Evolutionary conservation across 2,888 invertebrate species (phyloP).

Genomic region (Temnothorax unifasciatus): DNA sequence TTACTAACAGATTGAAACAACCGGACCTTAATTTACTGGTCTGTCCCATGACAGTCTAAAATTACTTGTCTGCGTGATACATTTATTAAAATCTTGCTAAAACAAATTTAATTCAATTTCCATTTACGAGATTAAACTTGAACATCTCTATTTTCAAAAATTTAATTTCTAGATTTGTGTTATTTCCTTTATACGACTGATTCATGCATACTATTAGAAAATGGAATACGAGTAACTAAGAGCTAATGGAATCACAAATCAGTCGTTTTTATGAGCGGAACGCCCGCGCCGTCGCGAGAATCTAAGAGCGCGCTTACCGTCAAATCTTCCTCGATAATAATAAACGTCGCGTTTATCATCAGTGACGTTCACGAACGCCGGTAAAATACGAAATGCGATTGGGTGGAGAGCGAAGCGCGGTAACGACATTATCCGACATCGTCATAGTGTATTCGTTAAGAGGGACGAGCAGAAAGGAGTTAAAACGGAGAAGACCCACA

Average conservation of each 20-base stretch:
- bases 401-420: neutral
- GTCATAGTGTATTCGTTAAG: slow-evolving; percentile 31
- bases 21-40: neutral
- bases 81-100: neutral
- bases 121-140: neutral
- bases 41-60: neutral
- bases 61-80: neutral
- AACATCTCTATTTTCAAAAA: neutral
- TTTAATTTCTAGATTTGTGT: neutral
- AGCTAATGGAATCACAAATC: slow-evolving; percentile 29
- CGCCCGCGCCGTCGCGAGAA: neutral
- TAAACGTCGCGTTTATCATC: slow-evolving; percentile 22
- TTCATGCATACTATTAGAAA: neutral
- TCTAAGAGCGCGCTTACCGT: neutral
- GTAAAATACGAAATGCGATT: slow-evolving; percentile 47
- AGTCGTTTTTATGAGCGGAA: slow-evolving; percentile 17
- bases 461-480: slow-evolving; percentile 25
- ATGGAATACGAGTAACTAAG: slow-evolving; percentile 8
- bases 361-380: slow-evolving; percentile 14
- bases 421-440: slow-evolving; percentile 41
- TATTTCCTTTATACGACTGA: neutral
- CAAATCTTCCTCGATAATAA: slow-evolving; percentile 17
- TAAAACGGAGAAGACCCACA: slow-evolving; percentile 40
- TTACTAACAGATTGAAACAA: no score
- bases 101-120: neutral